These are phyloP conservation scores for Bufotes viridis DNA, from an alignment of 2,797 vertebrate species.

Conservation along the genomic window DNA sequence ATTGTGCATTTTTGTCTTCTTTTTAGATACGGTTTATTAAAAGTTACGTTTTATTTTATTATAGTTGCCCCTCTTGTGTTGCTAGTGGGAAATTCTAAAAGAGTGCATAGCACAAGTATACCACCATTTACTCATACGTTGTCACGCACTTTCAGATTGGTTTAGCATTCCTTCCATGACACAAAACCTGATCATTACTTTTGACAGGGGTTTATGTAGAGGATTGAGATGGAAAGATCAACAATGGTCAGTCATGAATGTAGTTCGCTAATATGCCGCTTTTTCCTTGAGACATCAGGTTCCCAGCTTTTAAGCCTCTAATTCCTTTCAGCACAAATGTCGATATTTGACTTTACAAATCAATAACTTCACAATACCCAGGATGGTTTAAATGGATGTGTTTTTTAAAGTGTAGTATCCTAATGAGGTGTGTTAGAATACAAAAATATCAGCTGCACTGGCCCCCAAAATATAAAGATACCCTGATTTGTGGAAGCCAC, in stretches of 20 bases:
- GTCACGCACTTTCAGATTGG: too few relatives aligned
- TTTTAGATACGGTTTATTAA: too few relatives aligned
- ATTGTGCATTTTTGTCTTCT: too few relatives aligned
- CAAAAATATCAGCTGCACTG: not conserved
- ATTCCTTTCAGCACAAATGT: slow-evolving; percentile 1
- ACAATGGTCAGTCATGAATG: not conserved
- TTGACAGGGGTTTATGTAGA: not conserved
- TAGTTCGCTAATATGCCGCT: slow-evolving; percentile 8
- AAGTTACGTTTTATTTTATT: too few relatives aligned
- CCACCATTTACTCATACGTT: too few relatives aligned
- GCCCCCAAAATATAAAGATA: not conserved
- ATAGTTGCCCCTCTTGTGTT: too few relatives aligned
- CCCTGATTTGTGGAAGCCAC: not conserved
- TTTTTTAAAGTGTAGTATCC: slow-evolving; percentile 5
- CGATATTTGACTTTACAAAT: slow-evolving; percentile 7
- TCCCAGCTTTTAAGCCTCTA: slow-evolving; percentile 15
- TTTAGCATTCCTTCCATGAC: not conserved
- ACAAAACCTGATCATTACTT: slow-evolving; percentile 6
- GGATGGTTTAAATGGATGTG: not conserved
- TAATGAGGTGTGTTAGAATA: not conserved
- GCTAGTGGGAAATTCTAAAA: too few relatives aligned
- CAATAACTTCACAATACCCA: slow-evolving; percentile 14
- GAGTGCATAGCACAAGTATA: too few relatives aligned
- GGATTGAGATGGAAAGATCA: not conserved
- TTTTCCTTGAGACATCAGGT: not conserved